A percentile compares a stretch with the other conserved stretches of the same genome.
phyloP scores from a whole-genome alignment of 2,888 invertebrate genomes.

The Pterobdella sp. region DNA sequence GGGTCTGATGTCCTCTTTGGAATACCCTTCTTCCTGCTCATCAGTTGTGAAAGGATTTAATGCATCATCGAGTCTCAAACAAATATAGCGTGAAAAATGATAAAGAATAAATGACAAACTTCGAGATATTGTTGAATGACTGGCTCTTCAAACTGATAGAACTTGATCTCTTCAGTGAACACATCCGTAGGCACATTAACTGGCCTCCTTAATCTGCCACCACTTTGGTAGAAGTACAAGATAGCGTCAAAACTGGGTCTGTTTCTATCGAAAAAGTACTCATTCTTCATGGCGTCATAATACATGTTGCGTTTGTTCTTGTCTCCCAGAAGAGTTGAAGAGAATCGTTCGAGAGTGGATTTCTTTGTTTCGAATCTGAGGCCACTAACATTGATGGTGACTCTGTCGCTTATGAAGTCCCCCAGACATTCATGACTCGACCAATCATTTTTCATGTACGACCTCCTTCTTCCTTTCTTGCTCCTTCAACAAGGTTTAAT shows the following conservation, averaged over 20 bases:
- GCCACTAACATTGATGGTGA: constrained; percentile 32
- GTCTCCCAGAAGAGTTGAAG: constrained; percentile 70
- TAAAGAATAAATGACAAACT: neutral
- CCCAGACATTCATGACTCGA: neutral
- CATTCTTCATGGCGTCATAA: constrained; percentile 94
- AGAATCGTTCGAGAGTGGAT: constrained; percentile 29
- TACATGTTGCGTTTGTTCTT: constrained; percentile 71
- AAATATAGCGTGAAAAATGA: neutral
- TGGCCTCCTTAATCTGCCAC: constrained; percentile 89
- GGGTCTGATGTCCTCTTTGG: constrained; percentile 73
- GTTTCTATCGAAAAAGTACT: constrained; percentile 99
- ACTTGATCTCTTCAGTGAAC: constrained; percentile 98
- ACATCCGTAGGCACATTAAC: constrained; percentile 95
- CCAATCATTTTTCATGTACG: neutral
- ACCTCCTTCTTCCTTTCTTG: no score
- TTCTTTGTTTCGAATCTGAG: constrained; percentile 30
- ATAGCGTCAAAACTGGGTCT: constrained; percentile 98
- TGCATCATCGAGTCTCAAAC: neutral
- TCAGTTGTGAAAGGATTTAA: constrained; percentile 17
- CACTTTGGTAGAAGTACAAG: constrained; percentile 58
- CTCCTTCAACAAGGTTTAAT: no score
- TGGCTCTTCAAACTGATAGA: constrained; percentile 96
- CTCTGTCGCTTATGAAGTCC: constrained; percentile 21
- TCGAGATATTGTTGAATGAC: constrained; percentile 54
- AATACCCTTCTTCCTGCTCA: constrained; percentile 68